These are phyloP conservation scores for Mystacides longicornis DNA, from an alignment of 2,888 invertebrate species.

Conservation along the genomic window DNA sequence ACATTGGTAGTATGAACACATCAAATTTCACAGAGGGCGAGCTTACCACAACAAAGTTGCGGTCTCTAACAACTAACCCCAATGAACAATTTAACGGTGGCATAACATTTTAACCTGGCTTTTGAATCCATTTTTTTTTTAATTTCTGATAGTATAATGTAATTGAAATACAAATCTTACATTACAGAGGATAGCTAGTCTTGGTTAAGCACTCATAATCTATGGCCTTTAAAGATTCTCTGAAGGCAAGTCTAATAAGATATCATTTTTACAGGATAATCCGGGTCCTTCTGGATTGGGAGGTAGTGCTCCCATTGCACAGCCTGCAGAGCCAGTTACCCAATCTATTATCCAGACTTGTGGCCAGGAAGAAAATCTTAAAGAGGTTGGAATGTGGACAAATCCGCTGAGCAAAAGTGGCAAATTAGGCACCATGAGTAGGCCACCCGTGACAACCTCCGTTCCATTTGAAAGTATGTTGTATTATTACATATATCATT, in stretches of 20 bases:
- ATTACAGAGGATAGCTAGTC: too few species aligned
- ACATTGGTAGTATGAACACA: too few species aligned
- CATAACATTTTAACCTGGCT: too few species aligned
- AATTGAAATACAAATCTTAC: too few species aligned
- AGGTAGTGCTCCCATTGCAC: not conserved
- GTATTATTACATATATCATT: not conserved
- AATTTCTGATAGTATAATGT: too few species aligned
- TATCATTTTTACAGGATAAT: conserved; percentile 33
- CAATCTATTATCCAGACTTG: conserved; percentile 40
- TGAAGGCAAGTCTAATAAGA: not conserved
- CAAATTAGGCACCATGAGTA: conserved; percentile 14
- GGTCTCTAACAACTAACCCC: too few species aligned
- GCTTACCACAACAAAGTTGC: too few species aligned
- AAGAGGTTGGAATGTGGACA: conserved; percentile 47
- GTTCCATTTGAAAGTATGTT: not conserved
- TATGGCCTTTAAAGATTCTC: too few species aligned
- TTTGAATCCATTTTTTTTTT: too few species aligned
- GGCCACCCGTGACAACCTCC: not conserved
- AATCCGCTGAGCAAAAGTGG: conserved; percentile 41
- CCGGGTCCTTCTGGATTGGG: conserved; percentile 35
- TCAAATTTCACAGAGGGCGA: too few species aligned
- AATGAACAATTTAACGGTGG: too few species aligned
- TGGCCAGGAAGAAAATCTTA: conserved; percentile 43
- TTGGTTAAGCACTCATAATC: too few species aligned
- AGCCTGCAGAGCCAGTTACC: conserved; percentile 4